Evolutionary conservation across 2,888 invertebrate genomes (phyloP), one percentile per base, ranked within the genome.

Genomic region (Anticlea derivata): DNA sequence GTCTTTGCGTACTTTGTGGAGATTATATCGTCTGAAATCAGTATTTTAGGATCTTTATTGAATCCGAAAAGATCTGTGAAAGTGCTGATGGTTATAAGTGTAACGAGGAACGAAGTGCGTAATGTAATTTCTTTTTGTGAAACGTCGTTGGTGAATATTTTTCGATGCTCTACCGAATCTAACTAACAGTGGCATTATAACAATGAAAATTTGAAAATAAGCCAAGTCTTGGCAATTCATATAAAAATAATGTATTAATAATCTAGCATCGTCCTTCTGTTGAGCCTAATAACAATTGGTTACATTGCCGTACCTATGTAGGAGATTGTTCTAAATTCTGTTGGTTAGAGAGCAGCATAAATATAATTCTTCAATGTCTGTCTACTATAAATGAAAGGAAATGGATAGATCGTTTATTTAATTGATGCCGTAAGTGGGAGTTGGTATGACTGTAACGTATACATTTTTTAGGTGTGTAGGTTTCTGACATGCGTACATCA

Each of bases 1-100:
- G 86, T 80, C 82, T 82, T 80, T 78, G 77, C 72, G 75, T 74
- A 75, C 78, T 81, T 79, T 75, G 75, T 67, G 65, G 66, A 70
- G 73, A 80, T 84, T 86, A 81, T 85, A 80, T 77, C 74, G 80
- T 77, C 75, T 77, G 73, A 74, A 78, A 77, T 76, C 79, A 71
- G 80, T 88, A 87, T 84, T 80, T 85, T 81, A 72, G 75, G 68
- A 73, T 75, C 73, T 87, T 87, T 87, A 86, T 85, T 83, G 73
- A 73, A 77, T 75, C 73, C 70, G 63, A 70, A 80, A 80, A 78
- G 71, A 80, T 76, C 73, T 73, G 75, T 76, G 82, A 81, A 80
- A 61, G 70, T 70, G 73, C 66, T 74, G 79, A 80, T 67, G 71
- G 72, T 74, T 79, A 73, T 81, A 81, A 70, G 74, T 72, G 69